Conservation (phyloP, 2,888 invertebrate genomes). For the Drosophila fulvimacula region DNA sequence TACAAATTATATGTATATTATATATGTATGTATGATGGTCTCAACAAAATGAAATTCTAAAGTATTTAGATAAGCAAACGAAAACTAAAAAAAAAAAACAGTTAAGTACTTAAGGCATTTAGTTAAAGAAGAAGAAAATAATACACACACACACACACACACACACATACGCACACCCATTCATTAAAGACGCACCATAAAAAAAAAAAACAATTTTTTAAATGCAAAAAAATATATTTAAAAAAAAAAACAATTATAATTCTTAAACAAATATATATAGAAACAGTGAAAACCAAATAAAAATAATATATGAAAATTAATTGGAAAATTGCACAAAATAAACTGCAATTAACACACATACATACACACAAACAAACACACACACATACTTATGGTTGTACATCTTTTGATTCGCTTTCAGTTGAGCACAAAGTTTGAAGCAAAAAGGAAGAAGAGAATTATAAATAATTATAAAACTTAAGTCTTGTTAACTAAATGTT, state of each 20-base stretch:
- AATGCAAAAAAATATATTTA: constrained; percentile 41
- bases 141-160: constrained; percentile 1
- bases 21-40: constrained; percentile 65
- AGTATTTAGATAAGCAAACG: constrained; percentile 77
- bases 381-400: constrained; percentile 74
- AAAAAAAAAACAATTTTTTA: constrained; percentile 40
- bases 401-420: constrained; percentile 37
- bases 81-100: constrained; percentile 5
- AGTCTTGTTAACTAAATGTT: constrained; percentile 50
- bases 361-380: constrained; percentile 36
- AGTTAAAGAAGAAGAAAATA: constrained; percentile 42
- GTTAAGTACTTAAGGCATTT: constrained; percentile 64
- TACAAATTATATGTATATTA: constrained; percentile 17
- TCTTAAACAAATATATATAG: constrained; percentile 33
- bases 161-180: constrained; percentile 25
- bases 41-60: constrained; percentile 79
- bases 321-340: constrained; percentile 52
- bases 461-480: constrained; percentile 34
- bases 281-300: constrained; percentile 38
- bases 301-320: constrained; percentile 21
- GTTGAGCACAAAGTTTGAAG: constrained; percentile 27
- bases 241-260: constrained; percentile 54
- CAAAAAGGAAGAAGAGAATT: constrained; percentile 3
- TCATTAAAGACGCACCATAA: constrained; percentile 28
- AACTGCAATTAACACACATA: constrained; percentile 41